phyloP scores from a whole-genome alignment of 2,888 invertebrate species.

The Ectemnius lituratus region DNA sequence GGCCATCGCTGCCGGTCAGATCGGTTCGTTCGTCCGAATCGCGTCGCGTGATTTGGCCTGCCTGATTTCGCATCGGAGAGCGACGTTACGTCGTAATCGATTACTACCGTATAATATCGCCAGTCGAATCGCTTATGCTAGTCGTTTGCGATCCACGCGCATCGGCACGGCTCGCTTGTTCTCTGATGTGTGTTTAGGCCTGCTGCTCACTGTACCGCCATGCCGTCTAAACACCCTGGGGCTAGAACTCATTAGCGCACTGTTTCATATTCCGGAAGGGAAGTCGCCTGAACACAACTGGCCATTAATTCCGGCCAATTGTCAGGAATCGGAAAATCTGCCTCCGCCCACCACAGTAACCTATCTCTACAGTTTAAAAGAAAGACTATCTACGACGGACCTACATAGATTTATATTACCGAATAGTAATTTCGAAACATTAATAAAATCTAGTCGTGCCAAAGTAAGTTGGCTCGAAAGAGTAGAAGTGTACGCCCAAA shows the following conservation, averaged over 20 bases:
- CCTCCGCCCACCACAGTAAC: too few species aligned
- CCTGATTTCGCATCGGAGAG: too few species aligned
- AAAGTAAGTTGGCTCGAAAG: too few species aligned
- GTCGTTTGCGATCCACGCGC: slow-evolving; percentile 7
- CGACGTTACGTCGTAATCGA: slow-evolving; percentile 48
- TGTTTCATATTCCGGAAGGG: slow-evolving; percentile 69
- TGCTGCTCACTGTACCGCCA: slow-evolving; percentile 20
- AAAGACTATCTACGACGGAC: too few species aligned
- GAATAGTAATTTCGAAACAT: too few species aligned
- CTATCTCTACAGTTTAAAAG: too few species aligned
- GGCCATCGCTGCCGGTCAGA: slow-evolving; percentile 61
- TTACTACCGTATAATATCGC: slow-evolving; percentile 49
- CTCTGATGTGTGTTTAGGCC: slow-evolving; percentile 53
- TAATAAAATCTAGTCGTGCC: too few species aligned
- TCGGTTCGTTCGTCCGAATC: slow-evolving; percentile 46
- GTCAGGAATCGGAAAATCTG: slow-evolving; percentile 51
- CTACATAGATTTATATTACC: too few species aligned
- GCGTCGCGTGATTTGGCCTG: slow-evolving; percentile 24
- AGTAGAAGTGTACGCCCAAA: too few species aligned
- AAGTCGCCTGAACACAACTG: slow-evolving; percentile 47
- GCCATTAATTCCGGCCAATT: slow-evolving; percentile 55
- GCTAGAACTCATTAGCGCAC: slow-evolving; percentile 67
- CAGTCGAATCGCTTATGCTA: slow-evolving; percentile 45
- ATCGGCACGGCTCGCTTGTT: slow-evolving; percentile 47
- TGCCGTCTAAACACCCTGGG: slow-evolving; percentile 23